phyloP scores from a whole-genome alignment of 1,140 invertebrate species.

The Apis mellifera region Amel_HAv3.1 CM009932.2:6775501-6776000 shows the following conservation, averaged over 20 bases:
- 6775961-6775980: constrained; percentile 17
- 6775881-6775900: constrained; percentile 56
- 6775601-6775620: constrained; percentile 56
- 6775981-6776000: constrained; percentile 46
- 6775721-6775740: constrained; percentile 66
- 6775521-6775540: constrained; percentile 1
- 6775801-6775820: constrained; percentile 36
- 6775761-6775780: constrained; percentile 59
- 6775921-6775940: constrained; percentile 19
- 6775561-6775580: constrained; percentile 42
- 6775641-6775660: constrained; percentile 37
- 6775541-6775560: constrained; percentile 15
- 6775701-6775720: constrained; percentile 62
- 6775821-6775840: constrained; percentile 24
- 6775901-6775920: constrained; percentile 22
- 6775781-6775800: constrained; percentile 41
- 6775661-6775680: constrained; percentile 44
- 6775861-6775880: constrained; percentile 47
- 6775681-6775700: constrained; percentile 31
- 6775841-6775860: constrained; percentile 47
- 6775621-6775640: constrained; percentile 57
- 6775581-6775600: constrained; percentile 48
- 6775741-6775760: constrained; percentile 63
- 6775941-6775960: constrained; percentile 45
- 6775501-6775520: neutral